Evolutionary conservation across 2,888 invertebrate species (phyloP).

Genomic region (Trachelus tabidus): DNA sequence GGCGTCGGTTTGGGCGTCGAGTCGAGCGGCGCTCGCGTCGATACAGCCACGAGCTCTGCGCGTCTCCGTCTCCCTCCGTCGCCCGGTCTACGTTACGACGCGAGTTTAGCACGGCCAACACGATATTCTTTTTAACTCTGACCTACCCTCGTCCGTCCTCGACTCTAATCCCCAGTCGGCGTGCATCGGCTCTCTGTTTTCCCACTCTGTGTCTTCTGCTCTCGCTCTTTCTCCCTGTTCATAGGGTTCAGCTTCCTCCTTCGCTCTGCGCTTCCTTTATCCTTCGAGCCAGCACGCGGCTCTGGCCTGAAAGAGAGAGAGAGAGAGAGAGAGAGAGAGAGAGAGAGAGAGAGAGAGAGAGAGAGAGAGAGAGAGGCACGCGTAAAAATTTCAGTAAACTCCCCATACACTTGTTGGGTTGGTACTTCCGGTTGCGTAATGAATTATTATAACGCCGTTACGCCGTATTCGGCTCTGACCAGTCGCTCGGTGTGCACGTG

Average conservation of each 20-base stretch:
- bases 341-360: no score
- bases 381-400: no score
- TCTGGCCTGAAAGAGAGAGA: no score
- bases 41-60: constrained; percentile 66
- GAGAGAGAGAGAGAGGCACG: no score
- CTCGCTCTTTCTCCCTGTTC: constrained; percentile 20
- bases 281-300: not conserved
- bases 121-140: constrained; percentile 21
- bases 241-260: constrained; percentile 16
- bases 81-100: constrained; percentile 24
- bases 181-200: constrained; percentile 15
- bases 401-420: no score
- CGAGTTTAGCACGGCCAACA: constrained; percentile 15
- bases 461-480: no score
- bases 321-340: no score
- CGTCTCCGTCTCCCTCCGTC: constrained; percentile 25
- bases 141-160: constrained; percentile 19
- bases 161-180: constrained; percentile 20
- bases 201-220: constrained; percentile 10
- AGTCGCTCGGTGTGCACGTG: no score
- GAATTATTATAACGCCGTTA: no score
- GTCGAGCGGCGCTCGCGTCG: constrained; percentile 65
- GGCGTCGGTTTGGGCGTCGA: constrained; percentile 32
- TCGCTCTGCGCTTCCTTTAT: constrained; percentile 15
- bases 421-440: no score